Percentiles rank a stretch among this genome's conserved stretches.
phyloP scores from a whole-genome alignment of 2,888 invertebrate species.

The Escarpia spicata region DNA sequence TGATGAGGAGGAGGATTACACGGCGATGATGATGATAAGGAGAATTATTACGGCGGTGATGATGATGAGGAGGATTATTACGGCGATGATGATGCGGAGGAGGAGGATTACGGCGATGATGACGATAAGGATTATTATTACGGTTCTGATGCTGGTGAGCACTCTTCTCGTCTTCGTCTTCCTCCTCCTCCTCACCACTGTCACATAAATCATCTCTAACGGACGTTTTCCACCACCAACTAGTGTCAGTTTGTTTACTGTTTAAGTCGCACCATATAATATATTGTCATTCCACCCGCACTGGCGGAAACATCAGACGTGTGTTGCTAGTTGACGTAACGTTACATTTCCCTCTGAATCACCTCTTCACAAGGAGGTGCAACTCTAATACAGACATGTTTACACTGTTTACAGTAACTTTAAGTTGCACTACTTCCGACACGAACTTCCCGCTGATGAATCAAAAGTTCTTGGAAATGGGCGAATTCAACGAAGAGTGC shows the following conservation, averaged over 20 bases:
- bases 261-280: neutral
- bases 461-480: neutral
- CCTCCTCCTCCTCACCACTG: too few relatives aligned
- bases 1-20: neutral
- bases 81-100: neutral
- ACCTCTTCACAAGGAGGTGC: neutral
- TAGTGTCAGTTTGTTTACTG: neutral
- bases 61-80: neutral
- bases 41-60: neutral
- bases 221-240: neutral
- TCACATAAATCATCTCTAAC: neutral
- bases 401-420: neutral
- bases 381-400: neutral
- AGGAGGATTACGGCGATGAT: neutral
- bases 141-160: too few relatives aligned
- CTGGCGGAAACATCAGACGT: neutral
- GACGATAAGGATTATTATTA: too few relatives aligned
- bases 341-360: neutral
- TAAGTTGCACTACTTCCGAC: neutral
- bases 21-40: neutral
- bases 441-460: neutral
- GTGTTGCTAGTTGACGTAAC: neutral
- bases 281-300: neutral
- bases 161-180: too few relatives aligned
- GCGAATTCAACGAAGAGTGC: neutral